Percentiles rank a stretch among this genome's conserved stretches.
These are phyloP conservation scores for Zeus faber DNA, from an alignment of 2,113 vertebrate genomes.

Conservation along the genomic window DNA sequence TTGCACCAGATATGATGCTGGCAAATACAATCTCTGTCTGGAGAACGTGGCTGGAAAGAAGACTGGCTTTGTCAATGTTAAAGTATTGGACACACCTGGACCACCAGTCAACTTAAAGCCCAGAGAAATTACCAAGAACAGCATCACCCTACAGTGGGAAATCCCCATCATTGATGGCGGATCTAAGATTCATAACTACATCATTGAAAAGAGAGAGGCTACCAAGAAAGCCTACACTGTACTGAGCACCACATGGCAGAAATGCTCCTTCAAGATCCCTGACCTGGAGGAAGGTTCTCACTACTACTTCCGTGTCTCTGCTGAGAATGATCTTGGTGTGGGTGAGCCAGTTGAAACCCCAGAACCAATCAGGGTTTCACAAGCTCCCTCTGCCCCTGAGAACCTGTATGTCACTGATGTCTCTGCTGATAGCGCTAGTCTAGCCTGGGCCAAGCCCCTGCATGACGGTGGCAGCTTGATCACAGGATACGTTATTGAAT, in stretches of 20 bases:
- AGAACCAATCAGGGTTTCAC: conserved; percentile 89
- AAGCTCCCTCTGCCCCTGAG: conserved; percentile 90
- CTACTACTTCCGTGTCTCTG: conserved; percentile 94
- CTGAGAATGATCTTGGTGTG: conserved; percentile 95
- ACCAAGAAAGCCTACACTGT: conserved; percentile 94
- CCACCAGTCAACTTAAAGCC: conserved; percentile 91
- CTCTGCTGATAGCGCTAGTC: conserved; percentile 84
- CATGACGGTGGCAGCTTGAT: conserved; percentile 95
- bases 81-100: conserved; percentile 93
- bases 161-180: conserved; percentile 96
- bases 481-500: conserved; percentile 96
- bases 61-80: conserved; percentile 94
- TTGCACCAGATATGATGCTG: conserved; percentile 93
- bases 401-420: conserved; percentile 93
- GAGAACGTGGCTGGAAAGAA: conserved; percentile 97
- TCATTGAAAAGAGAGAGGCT: conserved; percentile 93
- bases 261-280: conserved; percentile 88
- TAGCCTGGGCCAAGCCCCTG: conserved; percentile 92
- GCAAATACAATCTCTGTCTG: conserved; percentile 92
- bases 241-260: conserved; percentile 89
- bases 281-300: conserved; percentile 89
- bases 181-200: conserved; percentile 92
- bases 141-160: conserved; percentile 95
- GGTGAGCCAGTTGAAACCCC: conserved; percentile 91
- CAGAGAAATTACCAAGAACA: conserved; percentile 91